Percentiles rank a stretch among this genome's conserved stretches.
Conservation (phyloP, 37 sponge, comb jelly and placozoan genomes). For the Theonella swinhoei region DNA sequence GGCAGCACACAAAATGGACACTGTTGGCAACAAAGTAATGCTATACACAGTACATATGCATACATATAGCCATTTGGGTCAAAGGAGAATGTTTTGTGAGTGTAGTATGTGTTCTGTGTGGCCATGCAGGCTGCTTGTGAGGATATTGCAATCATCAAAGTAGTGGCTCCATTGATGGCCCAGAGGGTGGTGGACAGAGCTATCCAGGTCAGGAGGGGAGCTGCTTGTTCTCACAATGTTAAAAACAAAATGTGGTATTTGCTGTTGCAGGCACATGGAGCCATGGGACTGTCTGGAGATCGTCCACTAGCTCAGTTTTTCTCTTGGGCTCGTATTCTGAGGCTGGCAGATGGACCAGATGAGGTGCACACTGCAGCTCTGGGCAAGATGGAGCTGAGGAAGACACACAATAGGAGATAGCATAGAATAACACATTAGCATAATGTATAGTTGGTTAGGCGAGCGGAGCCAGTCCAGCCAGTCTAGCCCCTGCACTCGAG, state of each 20-base stretch:
- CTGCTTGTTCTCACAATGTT: background rate
- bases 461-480: background rate
- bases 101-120: background rate
- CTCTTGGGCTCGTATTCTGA: slow-evolving; percentile 75
- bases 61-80: background rate
- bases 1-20: slow-evolving; percentile 88
- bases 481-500: background rate
- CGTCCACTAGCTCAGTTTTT: slow-evolving; percentile 69
- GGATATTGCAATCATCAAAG: slow-evolving; percentile 93
- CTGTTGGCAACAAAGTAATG: slow-evolving; percentile 67
- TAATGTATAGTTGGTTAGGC: background rate
- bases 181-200: slow-evolving; percentile 86
- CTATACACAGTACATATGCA: background rate
- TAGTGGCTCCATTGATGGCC: slow-evolving; percentile 82
- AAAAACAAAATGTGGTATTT: background rate
- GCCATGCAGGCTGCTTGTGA: slow-evolving; percentile 42
- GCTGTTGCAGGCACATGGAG: slow-evolving; percentile 69
- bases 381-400: slow-evolving; percentile 76
- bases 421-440: background rate
- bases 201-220: slow-evolving; percentile 50
- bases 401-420: background rate
- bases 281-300: slow-evolving; percentile 74
- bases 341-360: slow-evolving; percentile 94
- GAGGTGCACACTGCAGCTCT: slow-evolving; percentile 82
- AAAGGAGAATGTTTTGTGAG: background rate